Percentiles rank a stretch among this genome's conserved stretches.
Conservation (phyloP, 2,797 vertebrate genomes). For the Echiichthys vipera region DNA sequence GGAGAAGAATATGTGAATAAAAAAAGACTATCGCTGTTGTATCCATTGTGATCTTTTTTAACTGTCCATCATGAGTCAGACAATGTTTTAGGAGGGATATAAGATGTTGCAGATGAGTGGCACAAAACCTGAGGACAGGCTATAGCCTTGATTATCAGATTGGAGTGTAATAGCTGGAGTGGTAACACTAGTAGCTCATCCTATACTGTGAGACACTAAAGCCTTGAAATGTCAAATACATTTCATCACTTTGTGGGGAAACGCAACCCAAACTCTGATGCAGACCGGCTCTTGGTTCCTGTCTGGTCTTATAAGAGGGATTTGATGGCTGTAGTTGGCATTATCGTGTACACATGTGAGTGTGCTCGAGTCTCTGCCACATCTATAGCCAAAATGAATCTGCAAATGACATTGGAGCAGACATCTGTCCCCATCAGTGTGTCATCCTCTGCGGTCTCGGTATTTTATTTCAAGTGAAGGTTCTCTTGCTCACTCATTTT, state of each 20-base stretch:
- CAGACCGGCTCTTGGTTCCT: conserved; percentile 30
- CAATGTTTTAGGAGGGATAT: background rate
- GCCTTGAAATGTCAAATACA: conserved; percentile 38
- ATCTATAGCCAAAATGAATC: conserved; percentile 73
- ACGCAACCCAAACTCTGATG: conserved; percentile 48
- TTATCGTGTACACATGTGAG: conserved; percentile 44
- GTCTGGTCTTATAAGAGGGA: conserved; percentile 51
- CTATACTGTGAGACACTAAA: conserved; percentile 16
- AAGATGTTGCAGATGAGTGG: background rate
- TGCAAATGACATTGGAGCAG: conserved; percentile 65
- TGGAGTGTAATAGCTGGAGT: conserved; percentile 19
- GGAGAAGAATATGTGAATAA: background rate
- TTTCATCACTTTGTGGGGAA: conserved; percentile 43
- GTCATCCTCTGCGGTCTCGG: conserved; percentile 49
- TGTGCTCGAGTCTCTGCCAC: conserved; percentile 45
- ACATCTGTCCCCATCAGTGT: conserved; percentile 69
- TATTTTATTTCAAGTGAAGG: conserved; percentile 62
- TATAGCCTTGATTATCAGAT: conserved; percentile 19
- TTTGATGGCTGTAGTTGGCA: conserved; percentile 54
- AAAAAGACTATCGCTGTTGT: background rate
- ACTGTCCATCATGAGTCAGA: background rate
- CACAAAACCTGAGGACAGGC: background rate
- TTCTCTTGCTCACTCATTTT: conserved; percentile 23
- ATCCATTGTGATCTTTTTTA: background rate
- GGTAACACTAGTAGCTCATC: conserved; percentile 19